phyloP scores from a whole-genome alignment of 1,140 invertebrate species.

The Drosophila azteca region DNA sequence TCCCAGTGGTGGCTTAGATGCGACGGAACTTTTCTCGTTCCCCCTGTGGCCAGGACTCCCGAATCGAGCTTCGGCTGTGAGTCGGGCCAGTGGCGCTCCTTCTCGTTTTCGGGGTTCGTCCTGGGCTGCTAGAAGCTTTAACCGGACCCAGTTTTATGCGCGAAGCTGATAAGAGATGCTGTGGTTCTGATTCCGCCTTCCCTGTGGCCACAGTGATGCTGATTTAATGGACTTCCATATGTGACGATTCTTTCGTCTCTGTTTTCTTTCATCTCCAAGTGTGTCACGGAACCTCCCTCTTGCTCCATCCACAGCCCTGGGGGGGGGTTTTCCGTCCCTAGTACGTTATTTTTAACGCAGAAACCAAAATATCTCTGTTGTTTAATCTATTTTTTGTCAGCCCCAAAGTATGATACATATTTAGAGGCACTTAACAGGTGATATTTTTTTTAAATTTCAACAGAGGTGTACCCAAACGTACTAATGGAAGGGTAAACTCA shows the following conservation, averaged over 20 bases:
- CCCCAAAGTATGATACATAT: constrained; percentile 37
- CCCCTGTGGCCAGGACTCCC: constrained; percentile 18
- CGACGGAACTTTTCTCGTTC: constrained; percentile 62
- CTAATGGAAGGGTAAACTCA: too few relatives aligned
- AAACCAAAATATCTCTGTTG: constrained; percentile 31
- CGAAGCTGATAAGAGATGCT: constrained; percentile 55
- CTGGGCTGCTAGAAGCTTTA: constrained; percentile 65
- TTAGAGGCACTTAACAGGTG: constrained; percentile 39
- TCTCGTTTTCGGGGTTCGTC: constrained; percentile 25
- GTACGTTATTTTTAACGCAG: constrained; percentile 59
- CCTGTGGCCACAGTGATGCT: constrained; percentile 30
- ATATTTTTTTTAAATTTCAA: not conserved
- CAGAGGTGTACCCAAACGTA: not conserved
- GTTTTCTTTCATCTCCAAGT: constrained; percentile 41
- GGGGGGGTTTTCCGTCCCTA: constrained; percentile 12
- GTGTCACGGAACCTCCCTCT: constrained; percentile 35
- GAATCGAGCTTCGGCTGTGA: constrained; percentile 51
- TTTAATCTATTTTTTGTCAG: constrained; percentile 43
- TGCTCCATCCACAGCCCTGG: constrained; percentile 1
- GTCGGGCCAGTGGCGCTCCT: constrained; percentile 44
- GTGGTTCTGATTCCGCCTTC: constrained; percentile 14
- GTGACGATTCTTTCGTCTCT: constrained; percentile 4
- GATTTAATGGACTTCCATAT: constrained; percentile 51
- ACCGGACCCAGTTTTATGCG: constrained; percentile 70
- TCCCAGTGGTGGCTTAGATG: constrained; percentile 77